phyloP scores from a whole-genome alignment of 1,140 invertebrate species.

The Octopus bimaculoides region DNA sequence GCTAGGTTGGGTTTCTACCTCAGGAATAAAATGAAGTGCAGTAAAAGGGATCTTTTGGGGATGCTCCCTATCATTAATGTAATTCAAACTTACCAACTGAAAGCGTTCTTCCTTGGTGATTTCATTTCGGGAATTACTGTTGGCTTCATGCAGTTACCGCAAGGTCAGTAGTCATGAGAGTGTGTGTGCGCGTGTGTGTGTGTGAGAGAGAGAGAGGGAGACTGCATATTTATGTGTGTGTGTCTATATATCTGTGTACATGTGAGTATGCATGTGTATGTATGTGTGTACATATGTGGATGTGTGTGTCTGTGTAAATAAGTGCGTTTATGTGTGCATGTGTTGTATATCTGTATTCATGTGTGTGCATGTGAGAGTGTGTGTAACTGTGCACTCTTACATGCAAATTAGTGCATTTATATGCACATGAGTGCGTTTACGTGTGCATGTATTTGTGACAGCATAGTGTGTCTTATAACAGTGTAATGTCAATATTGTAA shows the following conservation, averaged over 20 bases:
- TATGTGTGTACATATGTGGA: too few relatives aligned
- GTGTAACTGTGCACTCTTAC: too few relatives aligned
- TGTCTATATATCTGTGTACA: too few relatives aligned
- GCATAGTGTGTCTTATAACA: not conserved
- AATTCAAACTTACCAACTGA: not conserved
- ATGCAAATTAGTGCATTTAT: too few relatives aligned
- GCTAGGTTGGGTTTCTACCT: not conserved
- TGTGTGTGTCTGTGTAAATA: too few relatives aligned
- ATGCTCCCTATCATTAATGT: not conserved
- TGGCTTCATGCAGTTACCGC: constrained; percentile 1
- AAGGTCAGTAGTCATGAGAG: not conserved
- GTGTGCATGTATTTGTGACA: not conserved
- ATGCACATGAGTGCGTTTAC: too few relatives aligned
- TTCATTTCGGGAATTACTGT: not conserved
- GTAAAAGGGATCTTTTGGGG: not conserved
- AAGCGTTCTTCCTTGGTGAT: not conserved
- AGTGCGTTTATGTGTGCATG: too few relatives aligned
- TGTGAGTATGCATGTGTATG: too few relatives aligned
- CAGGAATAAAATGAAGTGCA: not conserved
- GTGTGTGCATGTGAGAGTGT: too few relatives aligned
- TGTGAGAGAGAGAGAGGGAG: too few relatives aligned
- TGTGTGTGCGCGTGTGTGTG: not conserved
- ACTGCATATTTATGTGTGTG: too few relatives aligned
- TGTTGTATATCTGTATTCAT: too few relatives aligned
- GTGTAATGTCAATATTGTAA: not conserved